Evolutionary conservation across 2,113 vertebrate species (phyloP), one percentile per base, ranked within the genome.

Genomic region (Xenopus laevis): DNA sequence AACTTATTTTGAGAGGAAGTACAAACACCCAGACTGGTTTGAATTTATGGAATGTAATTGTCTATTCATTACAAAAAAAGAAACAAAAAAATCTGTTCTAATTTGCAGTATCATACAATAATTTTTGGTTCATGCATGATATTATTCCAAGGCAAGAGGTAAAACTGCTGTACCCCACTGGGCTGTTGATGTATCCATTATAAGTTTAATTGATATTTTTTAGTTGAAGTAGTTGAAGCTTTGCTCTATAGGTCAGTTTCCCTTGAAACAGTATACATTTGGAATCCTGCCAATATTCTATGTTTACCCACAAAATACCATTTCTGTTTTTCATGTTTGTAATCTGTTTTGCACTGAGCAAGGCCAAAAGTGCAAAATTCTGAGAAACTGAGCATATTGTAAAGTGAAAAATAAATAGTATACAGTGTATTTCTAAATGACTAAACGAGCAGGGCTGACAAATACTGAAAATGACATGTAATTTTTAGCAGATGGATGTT

Each of bases 21-120:
- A 5, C 33, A 40, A 2, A 40, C 33, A 2, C 23, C 23, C 33
- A 40, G 33, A 40, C 33, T 40, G 33, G 0, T 40, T 9, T 40
- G 1, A 40, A 40, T 40, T 40, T 40, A 1, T 27, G 93, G 97
- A 98, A 98, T 98, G 96, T 95, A 96, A 98, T 95, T 94, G 95
- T 86, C 91, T 88, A 91, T 92, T 92, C 93, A 95, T 94, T 95
- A 93, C 94, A 93, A 92, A 92, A 95, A 95, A 98, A 98, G 97
- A 96, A 93, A 93, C 96, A 97, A 95, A 95, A 7, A 50, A 50
- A 9, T 1, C 6, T 16, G 15, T 94, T 95, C 23, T 2, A 95
- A 98, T 95, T 94, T 96, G 94, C 96, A 94, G 93, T 98, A 27
- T 98, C 94, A 94, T 92, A 93, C 92, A 91, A 86, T 85, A 87